Percentiles rank a stretch among this genome's conserved stretches.
phyloP scores from a whole-genome alignment of 2,888 invertebrate species.

The Perizoma affinitatum region DNA sequence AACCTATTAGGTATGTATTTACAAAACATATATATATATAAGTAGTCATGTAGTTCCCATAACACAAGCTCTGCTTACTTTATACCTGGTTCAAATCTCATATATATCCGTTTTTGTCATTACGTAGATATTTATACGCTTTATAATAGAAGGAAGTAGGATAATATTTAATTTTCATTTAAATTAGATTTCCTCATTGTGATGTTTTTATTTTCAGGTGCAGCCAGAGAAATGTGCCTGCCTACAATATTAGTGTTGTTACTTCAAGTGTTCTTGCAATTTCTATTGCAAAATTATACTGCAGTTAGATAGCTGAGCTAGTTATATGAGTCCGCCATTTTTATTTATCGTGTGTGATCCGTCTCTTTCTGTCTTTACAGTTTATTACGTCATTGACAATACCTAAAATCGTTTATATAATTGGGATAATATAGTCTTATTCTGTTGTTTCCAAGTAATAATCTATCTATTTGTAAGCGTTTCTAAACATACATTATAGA shows the following conservation, averaged over 20 bases:
- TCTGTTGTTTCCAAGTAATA: conserved; percentile 21
- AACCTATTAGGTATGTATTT: too few species aligned
- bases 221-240: conserved; percentile 65
- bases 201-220: conserved; percentile 50
- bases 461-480: conserved; percentile 21
- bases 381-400: conserved; percentile 31
- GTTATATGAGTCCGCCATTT: conserved; percentile 33
- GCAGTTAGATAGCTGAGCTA: conserved; percentile 72
- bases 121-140: too few species aligned
- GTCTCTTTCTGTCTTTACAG: conserved; percentile 35
- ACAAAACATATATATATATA: too few species aligned
- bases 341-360: conserved; percentile 41
- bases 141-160: too few species aligned
- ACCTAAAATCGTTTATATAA: conserved; percentile 30
- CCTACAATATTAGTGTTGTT: conserved; percentile 69
- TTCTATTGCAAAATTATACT: conserved; percentile 64
- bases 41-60: too few species aligned
- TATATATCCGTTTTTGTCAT: background rate
- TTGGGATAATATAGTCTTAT: conserved; percentile 30
- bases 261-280: conserved; percentile 66
- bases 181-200: background rate
- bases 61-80: too few species aligned
- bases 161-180: too few species aligned
- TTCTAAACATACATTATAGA: conserved; percentile 34
- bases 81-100: background rate